Percentiles rank a stretch among this genome's conserved stretches.
Conservation (phyloP, 2,113 vertebrate species). For the Urocolius indicus region DNA sequence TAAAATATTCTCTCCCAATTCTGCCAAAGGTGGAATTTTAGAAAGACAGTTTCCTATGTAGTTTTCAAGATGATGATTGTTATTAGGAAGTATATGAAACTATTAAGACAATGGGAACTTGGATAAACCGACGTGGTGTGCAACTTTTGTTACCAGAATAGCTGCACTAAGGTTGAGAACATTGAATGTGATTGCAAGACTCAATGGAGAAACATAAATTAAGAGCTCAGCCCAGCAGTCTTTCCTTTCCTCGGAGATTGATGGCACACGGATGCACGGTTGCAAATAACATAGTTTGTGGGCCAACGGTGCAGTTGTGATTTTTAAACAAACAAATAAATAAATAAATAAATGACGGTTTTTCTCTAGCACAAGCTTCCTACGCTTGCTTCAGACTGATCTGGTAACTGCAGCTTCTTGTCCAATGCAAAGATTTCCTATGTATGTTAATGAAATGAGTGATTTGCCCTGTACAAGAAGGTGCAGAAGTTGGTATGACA, state of each 20-base stretch:
- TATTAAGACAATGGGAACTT: slow-evolving; percentile 37
- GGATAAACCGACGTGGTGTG: slow-evolving; percentile 22
- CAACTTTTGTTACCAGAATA: slow-evolving; percentile 43
- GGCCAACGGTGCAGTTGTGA: background rate
- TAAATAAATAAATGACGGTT: no score
- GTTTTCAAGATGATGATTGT: slow-evolving; percentile 7
- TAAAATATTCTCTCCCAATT: background rate
- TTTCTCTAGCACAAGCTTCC: background rate
- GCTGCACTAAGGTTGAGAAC: slow-evolving; percentile 3
- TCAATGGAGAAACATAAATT: slow-evolving; percentile 58
- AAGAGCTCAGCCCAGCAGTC: slow-evolving; percentile 14
- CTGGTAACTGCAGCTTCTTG: background rate
- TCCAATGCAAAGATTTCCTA: background rate
- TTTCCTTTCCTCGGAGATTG: slow-evolving; percentile 36
- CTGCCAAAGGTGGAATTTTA: slow-evolving; percentile 16
- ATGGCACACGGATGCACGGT: slow-evolving; percentile 15
- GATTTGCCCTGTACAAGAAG: background rate
- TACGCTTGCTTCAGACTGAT: background rate
- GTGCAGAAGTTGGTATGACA: background rate
- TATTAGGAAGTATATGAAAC: slow-evolving; percentile 9
- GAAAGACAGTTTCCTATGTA: background rate
- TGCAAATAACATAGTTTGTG: slow-evolving; percentile 23
- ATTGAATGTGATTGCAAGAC: slow-evolving; percentile 18
- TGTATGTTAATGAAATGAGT: background rate
- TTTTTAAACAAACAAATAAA: background rate